Base-by-base conservation (phyloP, 2,797 vertebrate genomes). In the Mico argentatus region DNA sequence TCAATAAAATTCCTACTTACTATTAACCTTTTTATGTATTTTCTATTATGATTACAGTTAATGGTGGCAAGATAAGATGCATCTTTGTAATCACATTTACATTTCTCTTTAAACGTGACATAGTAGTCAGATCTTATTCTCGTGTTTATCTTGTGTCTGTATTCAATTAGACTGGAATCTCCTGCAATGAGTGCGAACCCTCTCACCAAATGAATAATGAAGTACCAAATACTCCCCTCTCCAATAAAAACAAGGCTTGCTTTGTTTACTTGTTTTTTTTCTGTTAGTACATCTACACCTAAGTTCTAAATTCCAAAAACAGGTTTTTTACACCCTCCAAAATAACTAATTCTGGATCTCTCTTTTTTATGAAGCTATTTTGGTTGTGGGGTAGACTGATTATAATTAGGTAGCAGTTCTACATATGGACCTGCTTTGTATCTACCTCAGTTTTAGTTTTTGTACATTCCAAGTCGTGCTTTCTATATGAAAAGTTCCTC, bases 291-390 rank as follows among this genome's bases (percentile, higher is more conserved):
- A 67, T 26, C 33, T 24, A 67, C 27, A 64, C 6, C 1, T 36
- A 92, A 94, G 10, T 44, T 55, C 27, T 82, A 93, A 61, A 88
- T 91, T 82, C 83, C 81, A 55, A 87, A 94, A 76, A 33, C 7
- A 55, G 10, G 5, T 75, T 75, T 13, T 86, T 73, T 41, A 94
- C 39, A 26, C 9, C 26, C 48, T 75, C 46, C 72, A 73, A 79
- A 90, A 79, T 36, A 92, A 77, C 33, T 55, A 93, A 84, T 41
- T 88, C 6, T 91, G 57, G 22, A 57, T 85, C 4, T 5, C 26
- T 88, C 48, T 70, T 19, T 57, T 90, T 55, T 85, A 83, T 27
- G 36, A 36, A 77, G 59, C 26, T 41, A 88, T 27, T 76, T 44
- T 48, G 59, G 19, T 7, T 30, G 5, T 20, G 22, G 4, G 33